These are phyloP conservation scores for Poeciliopsis infans DNA, from an alignment of 2,797 vertebrate species.

Conservation along the genomic window DNA sequence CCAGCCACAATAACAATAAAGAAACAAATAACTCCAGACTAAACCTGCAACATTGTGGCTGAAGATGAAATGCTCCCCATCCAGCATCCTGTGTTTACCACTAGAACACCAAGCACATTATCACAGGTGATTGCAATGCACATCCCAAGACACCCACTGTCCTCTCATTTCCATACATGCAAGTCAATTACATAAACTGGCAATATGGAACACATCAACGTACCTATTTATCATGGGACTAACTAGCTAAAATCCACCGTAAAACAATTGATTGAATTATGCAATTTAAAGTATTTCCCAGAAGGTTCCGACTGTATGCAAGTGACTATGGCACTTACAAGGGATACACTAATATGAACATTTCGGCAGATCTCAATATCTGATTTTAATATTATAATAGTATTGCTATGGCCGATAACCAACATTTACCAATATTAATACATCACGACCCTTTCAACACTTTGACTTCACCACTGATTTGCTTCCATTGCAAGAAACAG, in stretches of 20 bases:
- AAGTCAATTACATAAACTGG: constrained; percentile 39
- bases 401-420: too few relatives aligned
- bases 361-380: too few relatives aligned
- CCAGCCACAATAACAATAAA: neutral
- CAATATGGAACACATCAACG: constrained; percentile 41
- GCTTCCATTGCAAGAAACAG: too few relatives aligned
- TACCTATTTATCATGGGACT: constrained; percentile 40
- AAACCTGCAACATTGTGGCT: constrained; percentile 11
- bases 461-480: too few relatives aligned
- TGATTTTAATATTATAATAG: too few relatives aligned
- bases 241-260: constrained; percentile 30
- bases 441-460: too few relatives aligned
- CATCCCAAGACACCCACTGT: constrained; percentile 32
- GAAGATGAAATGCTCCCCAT: neutral
- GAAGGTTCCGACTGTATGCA: neutral
- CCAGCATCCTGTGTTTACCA: constrained; percentile 6
- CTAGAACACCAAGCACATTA: constrained; percentile 5
- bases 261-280: constrained; percentile 16
- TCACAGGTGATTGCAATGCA: constrained; percentile 10
- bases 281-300: neutral
- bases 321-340: neutral
- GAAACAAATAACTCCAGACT: neutral
- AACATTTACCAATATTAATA: too few relatives aligned
- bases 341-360: too few relatives aligned
- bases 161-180: constrained; percentile 36